Base-by-base conservation (phyloP, 2,113 vertebrate genomes). In the Urocitellus parryii region DNA sequence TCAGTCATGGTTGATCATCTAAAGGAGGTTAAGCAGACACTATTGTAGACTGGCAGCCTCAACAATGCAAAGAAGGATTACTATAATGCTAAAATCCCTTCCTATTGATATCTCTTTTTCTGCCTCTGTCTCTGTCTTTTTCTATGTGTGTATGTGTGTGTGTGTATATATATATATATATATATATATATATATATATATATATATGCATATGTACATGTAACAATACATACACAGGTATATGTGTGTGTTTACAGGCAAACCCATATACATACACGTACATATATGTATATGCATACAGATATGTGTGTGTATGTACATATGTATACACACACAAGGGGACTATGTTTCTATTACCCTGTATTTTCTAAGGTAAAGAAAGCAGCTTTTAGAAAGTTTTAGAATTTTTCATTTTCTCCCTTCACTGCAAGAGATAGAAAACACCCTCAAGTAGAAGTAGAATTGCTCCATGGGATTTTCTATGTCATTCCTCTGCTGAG, bases 331-430 rank as follows among this genome's bases (percentile, higher is more conserved):
- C 32, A 68, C 25, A 70, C 12, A 17, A 84, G 92, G 87, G 20
- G 56, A 24, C 22, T 51, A 37, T 24, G 70, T 96, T 94, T 89
- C 58, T 7, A 42, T 72, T 86, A 74, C 8, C 25, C 37, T 45
- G 20, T 68, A 68, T 92, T 96, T 73, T n/a, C 32, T 86, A 87
- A 90, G 84, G 56, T 45, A 87, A 81, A 72, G 5, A 39, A 65
- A 91, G 67, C 0, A 84, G 39, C 4, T 65, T 3, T 65, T 65
- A 81, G 53, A 74, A 27, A 39, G 39, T 34, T 92, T 83, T 22
- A 73, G 8, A 8, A 10, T 6, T 56, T 74, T 83, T 32, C 67
- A 10, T 61, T 56, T 61, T 10, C 45, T 84, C 29, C 70, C 14
- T 85, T 74, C 27, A 25, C 4, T 80, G 8, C 1, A 81, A 90